These are phyloP conservation scores for Phrynocephalus vlangalii DNA, from an alignment of 2,797 vertebrate species.

Conservation along the genomic window DNA sequence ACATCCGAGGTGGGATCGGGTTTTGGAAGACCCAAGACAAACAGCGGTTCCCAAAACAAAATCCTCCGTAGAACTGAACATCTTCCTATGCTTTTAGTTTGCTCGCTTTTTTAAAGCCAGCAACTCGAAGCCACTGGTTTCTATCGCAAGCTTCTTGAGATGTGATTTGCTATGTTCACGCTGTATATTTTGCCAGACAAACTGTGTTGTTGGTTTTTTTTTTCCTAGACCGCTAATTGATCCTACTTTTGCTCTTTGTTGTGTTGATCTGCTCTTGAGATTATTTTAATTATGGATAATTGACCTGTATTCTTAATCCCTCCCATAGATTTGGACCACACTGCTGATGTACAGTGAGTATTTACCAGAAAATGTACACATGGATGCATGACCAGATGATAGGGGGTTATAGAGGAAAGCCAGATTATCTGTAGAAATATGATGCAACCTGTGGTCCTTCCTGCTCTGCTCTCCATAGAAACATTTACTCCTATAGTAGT, in stretches of 20 bases:
- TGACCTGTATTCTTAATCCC: slow-evolving; percentile 34
- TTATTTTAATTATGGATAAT: neutral
- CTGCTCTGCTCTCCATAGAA: neutral
- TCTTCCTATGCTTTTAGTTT: too few relatives aligned
- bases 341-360: slow-evolving; percentile 98
- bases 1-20: neutral
- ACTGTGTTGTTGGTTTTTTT: too few relatives aligned
- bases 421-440: neutral
- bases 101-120: too few relatives aligned
- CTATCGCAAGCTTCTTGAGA: neutral
- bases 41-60: neutral
- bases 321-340: slow-evolving; percentile 93
- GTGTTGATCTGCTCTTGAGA: neutral
- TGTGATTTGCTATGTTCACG: too few relatives aligned
- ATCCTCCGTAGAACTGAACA: neutral
- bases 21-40: neutral
- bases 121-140: too few relatives aligned
- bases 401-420: neutral
- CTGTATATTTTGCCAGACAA: too few relatives aligned
- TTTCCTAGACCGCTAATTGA: neutral
- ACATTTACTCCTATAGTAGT: neutral
- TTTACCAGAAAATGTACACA: neutral
- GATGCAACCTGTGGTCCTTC: too few relatives aligned
- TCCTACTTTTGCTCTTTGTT: neutral
- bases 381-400: too few relatives aligned